Percentiles rank a stretch among this genome's conserved stretches.
Conservation (phyloP, 2,888 invertebrate genomes). For the Agriotes lineatus region DNA sequence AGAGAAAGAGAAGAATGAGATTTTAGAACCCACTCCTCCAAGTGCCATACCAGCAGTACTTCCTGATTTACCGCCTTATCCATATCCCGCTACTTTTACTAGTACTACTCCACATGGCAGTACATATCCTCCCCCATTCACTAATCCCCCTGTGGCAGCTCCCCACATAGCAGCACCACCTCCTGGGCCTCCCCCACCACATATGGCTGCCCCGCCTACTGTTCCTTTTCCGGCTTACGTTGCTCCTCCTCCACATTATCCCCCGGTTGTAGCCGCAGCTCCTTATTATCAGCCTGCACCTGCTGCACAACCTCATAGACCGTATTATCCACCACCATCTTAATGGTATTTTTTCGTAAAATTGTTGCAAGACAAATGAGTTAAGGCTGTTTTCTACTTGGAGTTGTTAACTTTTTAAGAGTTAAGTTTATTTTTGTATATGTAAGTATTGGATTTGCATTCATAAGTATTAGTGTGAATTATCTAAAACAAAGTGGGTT, state of each 20-base stretch:
- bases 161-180: constrained; percentile 64
- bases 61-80: constrained; percentile 59
- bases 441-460: too few relatives aligned
- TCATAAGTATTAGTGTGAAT: too few relatives aligned
- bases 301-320: constrained; percentile 60
- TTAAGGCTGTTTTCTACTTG: too few relatives aligned
- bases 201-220: constrained; percentile 58
- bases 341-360: neutral
- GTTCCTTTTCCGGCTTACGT: constrained; percentile 59
- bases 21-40: constrained; percentile 50
- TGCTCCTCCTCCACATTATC: constrained; percentile 61
- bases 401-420: too few relatives aligned
- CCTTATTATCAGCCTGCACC: constrained; percentile 63
- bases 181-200: constrained; percentile 67
- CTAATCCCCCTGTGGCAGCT: constrained; percentile 62
- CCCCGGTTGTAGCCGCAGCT: constrained; percentile 67
- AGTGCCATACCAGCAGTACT: constrained; percentile 54
- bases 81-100: constrained; percentile 60
- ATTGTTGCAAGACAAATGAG: neutral
- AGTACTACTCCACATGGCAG: constrained; percentile 55
- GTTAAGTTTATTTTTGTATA: too few relatives aligned
- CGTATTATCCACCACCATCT: constrained; percentile 64
- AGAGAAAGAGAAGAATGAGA: constrained; percentile 64
- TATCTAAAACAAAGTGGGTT: too few relatives aligned
- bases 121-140: constrained; percentile 61